Evolutionary conservation across 2,888 invertebrate species (phyloP).

Genomic region (Busseola fusca): DNA sequence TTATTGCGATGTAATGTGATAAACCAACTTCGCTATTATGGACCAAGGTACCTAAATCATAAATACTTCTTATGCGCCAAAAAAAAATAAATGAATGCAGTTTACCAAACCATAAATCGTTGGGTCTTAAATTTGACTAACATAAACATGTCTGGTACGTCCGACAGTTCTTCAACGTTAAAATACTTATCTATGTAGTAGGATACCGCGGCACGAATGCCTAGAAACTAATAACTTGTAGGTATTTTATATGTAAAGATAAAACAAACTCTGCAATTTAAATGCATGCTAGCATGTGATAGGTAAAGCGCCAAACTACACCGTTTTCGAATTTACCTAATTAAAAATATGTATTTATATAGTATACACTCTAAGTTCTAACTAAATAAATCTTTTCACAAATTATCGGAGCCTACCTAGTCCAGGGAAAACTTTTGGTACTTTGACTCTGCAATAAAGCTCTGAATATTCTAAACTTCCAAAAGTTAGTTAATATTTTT

Average conservation of each 20-base stretch:
- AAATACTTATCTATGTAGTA: constrained; percentile 45
- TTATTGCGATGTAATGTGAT: neutral
- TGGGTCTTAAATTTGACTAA: constrained; percentile 39
- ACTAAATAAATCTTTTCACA: too few relatives aligned
- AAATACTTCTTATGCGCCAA: constrained; percentile 10
- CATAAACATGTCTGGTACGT: constrained; percentile 50
- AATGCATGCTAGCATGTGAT: constrained; percentile 27
- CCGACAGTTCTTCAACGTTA: constrained; percentile 46
- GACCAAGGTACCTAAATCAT: neutral
- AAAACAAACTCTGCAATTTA: constrained; percentile 33
- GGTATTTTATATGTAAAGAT: constrained; percentile 42
- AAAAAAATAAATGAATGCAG: constrained; percentile 37
- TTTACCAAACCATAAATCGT: constrained; percentile 39
- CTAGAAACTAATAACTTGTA: constrained; percentile 31
- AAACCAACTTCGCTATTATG: neutral
- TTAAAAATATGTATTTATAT: too few relatives aligned
- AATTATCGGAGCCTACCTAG: neutral
- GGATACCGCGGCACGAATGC: constrained; percentile 34
- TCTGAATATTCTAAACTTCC: neutral
- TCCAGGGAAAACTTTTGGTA: neutral
- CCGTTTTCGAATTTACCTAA: too few relatives aligned
- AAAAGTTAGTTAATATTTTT: too few relatives aligned
- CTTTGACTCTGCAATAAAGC: neutral
- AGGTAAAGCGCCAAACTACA: neutral
- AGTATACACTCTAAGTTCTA: too few relatives aligned